Conservation (phyloP, 2,888 invertebrate genomes). For the Diarsia dahlii region DNA sequence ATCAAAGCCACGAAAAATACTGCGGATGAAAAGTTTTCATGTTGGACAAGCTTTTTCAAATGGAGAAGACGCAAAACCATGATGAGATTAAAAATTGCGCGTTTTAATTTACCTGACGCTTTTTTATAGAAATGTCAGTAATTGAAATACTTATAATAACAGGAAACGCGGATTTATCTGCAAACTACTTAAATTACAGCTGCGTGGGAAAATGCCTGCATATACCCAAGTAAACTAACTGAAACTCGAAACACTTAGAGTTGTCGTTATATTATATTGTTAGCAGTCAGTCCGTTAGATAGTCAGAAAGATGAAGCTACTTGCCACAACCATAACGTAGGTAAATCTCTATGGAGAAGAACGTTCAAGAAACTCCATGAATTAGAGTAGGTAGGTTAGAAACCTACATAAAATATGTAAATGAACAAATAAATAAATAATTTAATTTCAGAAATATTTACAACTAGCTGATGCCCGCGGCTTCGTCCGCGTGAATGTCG, state of each 20-base stretch:
- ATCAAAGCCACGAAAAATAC: conserved; percentile 72
- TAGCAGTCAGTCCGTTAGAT: too few relatives aligned
- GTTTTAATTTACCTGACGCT: too few relatives aligned
- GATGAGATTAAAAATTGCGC: too few relatives aligned
- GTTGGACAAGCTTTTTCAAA: conserved; percentile 5
- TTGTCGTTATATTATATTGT: too few relatives aligned
- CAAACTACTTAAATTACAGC: neutral
- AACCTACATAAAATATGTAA: neutral
- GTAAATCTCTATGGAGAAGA: neutral
- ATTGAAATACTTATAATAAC: neutral
- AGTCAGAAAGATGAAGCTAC: too few relatives aligned
- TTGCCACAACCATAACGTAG: neutral
- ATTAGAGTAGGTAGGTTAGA: neutral
- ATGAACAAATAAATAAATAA: neutral
- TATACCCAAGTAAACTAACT: too few relatives aligned
- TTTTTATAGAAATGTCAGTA: too few relatives aligned
- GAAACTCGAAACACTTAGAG: neutral
- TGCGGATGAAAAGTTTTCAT: conserved; percentile 63
- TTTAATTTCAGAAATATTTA: too few relatives aligned
- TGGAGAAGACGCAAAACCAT: too few relatives aligned
- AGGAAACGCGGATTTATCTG: neutral
- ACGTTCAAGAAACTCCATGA: neutral
- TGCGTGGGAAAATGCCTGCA: conserved; percentile 5
- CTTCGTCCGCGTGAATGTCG: too few relatives aligned
- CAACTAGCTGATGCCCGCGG: too few relatives aligned